phyloP scores from a whole-genome alignment of 2,888 invertebrate species.

The Cylloceria caligata region DNA sequence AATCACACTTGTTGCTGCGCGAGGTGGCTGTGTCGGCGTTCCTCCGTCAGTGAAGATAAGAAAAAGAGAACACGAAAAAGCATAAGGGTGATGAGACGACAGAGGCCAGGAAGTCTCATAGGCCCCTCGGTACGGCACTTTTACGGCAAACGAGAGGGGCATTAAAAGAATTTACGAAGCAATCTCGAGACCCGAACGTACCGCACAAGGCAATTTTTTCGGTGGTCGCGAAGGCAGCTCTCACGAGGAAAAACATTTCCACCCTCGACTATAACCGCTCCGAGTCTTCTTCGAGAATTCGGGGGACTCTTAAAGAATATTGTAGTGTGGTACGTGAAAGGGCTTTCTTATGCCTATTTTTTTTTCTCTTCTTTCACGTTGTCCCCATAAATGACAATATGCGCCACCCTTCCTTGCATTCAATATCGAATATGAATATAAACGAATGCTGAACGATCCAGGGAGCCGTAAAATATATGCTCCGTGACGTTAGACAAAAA shows the following conservation, averaged over 20 bases:
- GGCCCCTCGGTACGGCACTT: conserved; percentile 64
- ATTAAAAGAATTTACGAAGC: conserved; percentile 79
- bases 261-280: conserved; percentile 44
- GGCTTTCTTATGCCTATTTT: conserved; percentile 8
- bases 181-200: conserved; percentile 72
- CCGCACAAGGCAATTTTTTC: conserved; percentile 35
- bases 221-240: conserved; percentile 12
- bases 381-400: conserved; percentile 19
- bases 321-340: neutral
- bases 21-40: conserved; percentile 59
- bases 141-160: conserved; percentile 66
- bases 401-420: conserved; percentile 4
- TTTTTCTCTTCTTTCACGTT: neutral
- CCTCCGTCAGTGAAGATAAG: neutral
- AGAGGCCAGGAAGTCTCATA: conserved; percentile 63
- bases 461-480: no score
- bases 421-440: conserved; percentile 21
- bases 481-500: no score
- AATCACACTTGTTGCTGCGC: conserved; percentile 83
- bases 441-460: neutral
- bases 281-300: conserved; percentile 31
- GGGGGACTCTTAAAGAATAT: conserved; percentile 3
- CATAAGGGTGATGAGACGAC: conserved; percentile 25
- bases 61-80: conserved; percentile 45
- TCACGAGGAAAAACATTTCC: conserved; percentile 50